Evolutionary conservation across 2,797 vertebrate species (phyloP), one percentile per base, ranked within the genome.

Genomic region (Gallinago solitaria): DNA sequence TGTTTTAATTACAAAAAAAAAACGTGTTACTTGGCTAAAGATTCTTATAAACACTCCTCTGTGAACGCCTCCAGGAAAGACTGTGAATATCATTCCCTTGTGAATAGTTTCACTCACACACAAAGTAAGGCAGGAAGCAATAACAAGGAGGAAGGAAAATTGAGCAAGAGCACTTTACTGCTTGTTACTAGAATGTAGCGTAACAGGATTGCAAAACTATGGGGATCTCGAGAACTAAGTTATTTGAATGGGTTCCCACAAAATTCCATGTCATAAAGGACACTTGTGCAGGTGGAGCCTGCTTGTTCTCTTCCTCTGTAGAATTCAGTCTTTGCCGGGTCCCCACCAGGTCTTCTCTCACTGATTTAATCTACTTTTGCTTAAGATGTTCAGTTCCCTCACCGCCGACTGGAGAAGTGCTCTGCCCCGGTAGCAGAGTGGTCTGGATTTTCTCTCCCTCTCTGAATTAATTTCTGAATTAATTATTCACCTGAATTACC

Each of bases 71-170:
- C 81, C 69, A 94, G 93, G 79, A 95, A 93, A 88, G 43, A 41
- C 54, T 83, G 24, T 74, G 56, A 89, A 64, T 93, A 76, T 92
- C 33, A 89, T 89, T 77, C 89, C 81, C 83, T 43, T 45, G 65
- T 43, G 84, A 91, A 82, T 48, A 76, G 86, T 96, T 93, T 65
- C 68, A 88, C 37, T 86, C 73, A 20, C 33, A 39, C 45, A 87
- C 50, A 82, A 93, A 96, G 74, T 51, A 81, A 94, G 74, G 56
- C 86, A 92, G 90, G 96, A 96, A 96, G 93, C 53, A 95, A 78
- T 92, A 97, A 96, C 68, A 91, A 71, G 83, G 43, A 89, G 87
- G 91, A 96, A 95, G 54, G 82, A 96, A 96, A 96, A 93, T 12
- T 85, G 87, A 84, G 82, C 73, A 83, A 87, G 73, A 69, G 45